A percentile compares a stretch with the other conserved stretches of the same genome.
These are phyloP conservation scores for Trichogramma evanescens DNA, from an alignment of 2,888 invertebrate species.

Conservation along the genomic window DNA sequence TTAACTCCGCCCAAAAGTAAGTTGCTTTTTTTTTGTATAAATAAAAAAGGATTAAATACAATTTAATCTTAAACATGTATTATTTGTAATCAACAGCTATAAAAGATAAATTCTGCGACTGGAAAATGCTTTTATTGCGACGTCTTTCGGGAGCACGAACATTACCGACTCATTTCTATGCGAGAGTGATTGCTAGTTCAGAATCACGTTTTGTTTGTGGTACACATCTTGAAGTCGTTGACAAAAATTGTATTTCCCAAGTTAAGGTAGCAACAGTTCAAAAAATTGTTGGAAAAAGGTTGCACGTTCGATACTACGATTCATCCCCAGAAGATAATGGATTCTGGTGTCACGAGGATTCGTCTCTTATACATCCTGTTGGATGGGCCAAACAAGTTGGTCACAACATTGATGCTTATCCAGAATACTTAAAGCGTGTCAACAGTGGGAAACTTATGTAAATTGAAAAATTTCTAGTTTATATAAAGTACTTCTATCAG, in stretches of 20 bases:
- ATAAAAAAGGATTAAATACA: not conserved
- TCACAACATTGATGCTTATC: slow-evolving; percentile 80
- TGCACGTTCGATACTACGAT: slow-evolving; percentile 86
- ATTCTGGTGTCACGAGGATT: slow-evolving; percentile 96
- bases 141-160: slow-evolving; percentile 92
- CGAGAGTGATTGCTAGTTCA: slow-evolving; percentile 76
- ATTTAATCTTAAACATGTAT: not conserved
- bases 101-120: slow-evolving; percentile 87
- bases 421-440: slow-evolving; percentile 68
- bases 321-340: slow-evolving; percentile 72
- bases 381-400: slow-evolving; percentile 93
- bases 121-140: slow-evolving; percentile 91
- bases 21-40: slow-evolving; percentile 26
- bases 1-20: slow-evolving; percentile 84
- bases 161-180: slow-evolving; percentile 85
- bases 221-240: slow-evolving; percentile 86
- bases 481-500: not conserved
- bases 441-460: slow-evolving; percentile 58
- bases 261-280: slow-evolving; percentile 84
- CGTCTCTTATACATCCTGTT: slow-evolving; percentile 88
- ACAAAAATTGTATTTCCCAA: slow-evolving; percentile 91
- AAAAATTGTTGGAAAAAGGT: slow-evolving; percentile 84
- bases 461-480: not conserved
- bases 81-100: slow-evolving; percentile 54
- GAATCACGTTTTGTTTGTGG: slow-evolving; percentile 77